Evolutionary conservation across 2,797 vertebrate genomes (phyloP), one percentile per base, ranked within the genome.

Genomic region (Myripristis jacobus): DNA sequence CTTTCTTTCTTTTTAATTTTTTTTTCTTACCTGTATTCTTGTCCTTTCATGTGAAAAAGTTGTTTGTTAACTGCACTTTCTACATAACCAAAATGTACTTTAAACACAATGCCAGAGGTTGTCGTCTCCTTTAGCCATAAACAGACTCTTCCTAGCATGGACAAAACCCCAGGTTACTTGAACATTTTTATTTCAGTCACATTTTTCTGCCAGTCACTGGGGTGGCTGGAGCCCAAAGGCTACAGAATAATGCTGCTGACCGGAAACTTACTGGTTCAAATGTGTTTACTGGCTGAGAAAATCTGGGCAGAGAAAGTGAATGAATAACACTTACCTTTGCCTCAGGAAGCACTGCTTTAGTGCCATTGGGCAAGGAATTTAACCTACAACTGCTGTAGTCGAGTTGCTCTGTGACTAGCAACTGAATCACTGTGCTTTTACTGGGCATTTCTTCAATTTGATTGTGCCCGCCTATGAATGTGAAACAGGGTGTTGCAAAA

Each of bases 231-330:
- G 83, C 81, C 73, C 72, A 44, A 58, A 70, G 80, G 77, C 18
- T 12, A 16, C 44, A 61, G 62, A 76, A 59, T 61, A 80, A 73
- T 72, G 53, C 79, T 56, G 66, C 74, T 81, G 82, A 83, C 75
- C 55, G 21, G 58, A 81, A 84, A 79, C 50, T 70, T 71, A 54
- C 27, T 24, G 75, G 73, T 79, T 80, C 70, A 75, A 48, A 60
- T 59, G 29, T n/a, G 34, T 53, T 34, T 50, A 73, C 34, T 63
- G 66, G 66, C 71, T 54, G 52, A 29, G 13, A 48, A 50, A 64
- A 72, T 73, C 24, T 51, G 21, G 38, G 29, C 44, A 64, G 16
- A 51, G 50, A 70, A 72, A 60, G 15, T 56, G 48, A 66, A 72
- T 16, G 51, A 29, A 5, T 25, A 13, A 53, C 51, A 18, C 16